phyloP scores from a whole-genome alignment of 1,140 invertebrate genomes.

The Manduca sexta region DNA sequence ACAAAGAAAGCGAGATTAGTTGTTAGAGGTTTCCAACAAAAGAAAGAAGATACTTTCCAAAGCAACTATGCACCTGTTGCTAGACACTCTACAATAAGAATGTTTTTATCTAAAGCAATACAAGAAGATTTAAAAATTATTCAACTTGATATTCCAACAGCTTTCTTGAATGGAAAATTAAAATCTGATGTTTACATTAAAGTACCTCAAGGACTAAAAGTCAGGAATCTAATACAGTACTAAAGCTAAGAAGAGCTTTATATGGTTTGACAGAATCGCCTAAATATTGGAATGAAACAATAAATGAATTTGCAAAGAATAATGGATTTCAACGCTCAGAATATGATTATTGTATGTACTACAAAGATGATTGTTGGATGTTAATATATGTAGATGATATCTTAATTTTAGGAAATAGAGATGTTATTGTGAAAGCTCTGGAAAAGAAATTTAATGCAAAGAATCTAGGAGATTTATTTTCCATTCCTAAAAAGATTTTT shows the following conservation, averaged over 20 bases:
- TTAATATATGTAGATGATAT: conserved; percentile 21
- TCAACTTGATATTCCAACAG: neutral
- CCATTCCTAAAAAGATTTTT: conserved; percentile 13
- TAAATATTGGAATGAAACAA: conserved; percentile 16
- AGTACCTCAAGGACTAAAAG: too few relatives aligned
- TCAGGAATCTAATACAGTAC: conserved; percentile 9
- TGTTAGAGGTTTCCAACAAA: conserved; percentile 27
- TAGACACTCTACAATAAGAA: too few relatives aligned
- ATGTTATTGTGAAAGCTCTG: conserved; percentile 8
- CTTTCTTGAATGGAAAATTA: neutral
- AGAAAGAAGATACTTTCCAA: too few relatives aligned
- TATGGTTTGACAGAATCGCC: conserved; percentile 20
- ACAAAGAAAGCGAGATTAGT: conserved; percentile 24
- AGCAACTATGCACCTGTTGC: too few relatives aligned
- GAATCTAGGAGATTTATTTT: conserved; percentile 16
- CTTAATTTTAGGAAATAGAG: conserved; percentile 7
- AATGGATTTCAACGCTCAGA: conserved; percentile 15
- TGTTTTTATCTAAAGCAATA: too few relatives aligned
- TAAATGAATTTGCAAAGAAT: conserved; percentile 9
- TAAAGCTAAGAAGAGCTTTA: conserved; percentile 15
- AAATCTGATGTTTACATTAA: neutral
- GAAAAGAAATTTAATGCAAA: conserved; percentile 19
- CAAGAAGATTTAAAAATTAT: too few relatives aligned
- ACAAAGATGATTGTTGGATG: conserved; percentile 8
- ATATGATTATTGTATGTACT: conserved; percentile 22